phyloP scores from a whole-genome alignment of 2,113 vertebrate species.

The Pelecanoides urinatrix region DNA sequence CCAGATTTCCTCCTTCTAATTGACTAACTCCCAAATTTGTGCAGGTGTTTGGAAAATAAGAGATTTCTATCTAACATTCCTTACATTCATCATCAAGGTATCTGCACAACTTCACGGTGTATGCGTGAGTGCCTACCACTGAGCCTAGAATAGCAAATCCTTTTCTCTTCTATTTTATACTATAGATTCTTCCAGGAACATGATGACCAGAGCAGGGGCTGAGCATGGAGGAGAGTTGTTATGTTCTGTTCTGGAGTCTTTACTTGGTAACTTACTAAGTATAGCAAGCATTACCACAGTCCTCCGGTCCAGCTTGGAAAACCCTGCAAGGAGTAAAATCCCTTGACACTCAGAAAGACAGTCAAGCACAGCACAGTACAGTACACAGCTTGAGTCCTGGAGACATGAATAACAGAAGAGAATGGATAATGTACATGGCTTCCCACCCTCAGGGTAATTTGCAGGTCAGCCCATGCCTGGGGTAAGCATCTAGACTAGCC shows the following conservation, averaged over 20 bases:
- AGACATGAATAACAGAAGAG: background rate
- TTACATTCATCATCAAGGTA: background rate
- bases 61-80: background rate
- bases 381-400: background rate
- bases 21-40: background rate
- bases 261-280: background rate
- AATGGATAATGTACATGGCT: background rate
- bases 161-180: background rate
- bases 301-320: background rate
- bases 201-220: background rate
- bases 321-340: background rate
- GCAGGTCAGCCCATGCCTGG: background rate
- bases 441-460: background rate
- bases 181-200: background rate
- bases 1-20: background rate
- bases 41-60: background rate
- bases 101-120: background rate
- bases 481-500: background rate
- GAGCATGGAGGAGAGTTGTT: background rate
- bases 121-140: background rate
- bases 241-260: background rate
- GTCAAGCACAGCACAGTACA: background rate
- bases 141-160: background rate
- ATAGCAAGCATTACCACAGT: background rate
- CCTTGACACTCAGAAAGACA: background rate